phyloP scores from a whole-genome alignment of 2,888 invertebrate species.

The Cenopis cana region DNA sequence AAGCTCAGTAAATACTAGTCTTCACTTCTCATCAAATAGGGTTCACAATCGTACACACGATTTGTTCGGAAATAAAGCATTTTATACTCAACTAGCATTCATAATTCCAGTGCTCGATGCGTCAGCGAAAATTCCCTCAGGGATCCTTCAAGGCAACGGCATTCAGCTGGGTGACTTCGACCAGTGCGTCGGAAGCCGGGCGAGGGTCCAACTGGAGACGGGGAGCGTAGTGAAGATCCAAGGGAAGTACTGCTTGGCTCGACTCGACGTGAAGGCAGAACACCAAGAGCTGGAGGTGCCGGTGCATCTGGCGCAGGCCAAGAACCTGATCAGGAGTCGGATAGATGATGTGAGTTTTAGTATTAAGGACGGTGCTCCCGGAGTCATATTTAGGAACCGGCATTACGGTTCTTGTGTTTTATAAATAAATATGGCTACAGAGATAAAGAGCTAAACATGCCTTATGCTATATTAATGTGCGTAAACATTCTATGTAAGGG shows the following conservation, averaged over 20 bases:
- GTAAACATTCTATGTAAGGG: no score
- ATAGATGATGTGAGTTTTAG: constrained; percentile 85
- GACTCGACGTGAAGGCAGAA: constrained; percentile 86
- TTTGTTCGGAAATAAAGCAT: neutral
- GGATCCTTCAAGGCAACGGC: constrained; percentile 88
- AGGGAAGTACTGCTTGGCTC: constrained; percentile 89
- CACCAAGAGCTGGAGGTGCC: constrained; percentile 85
- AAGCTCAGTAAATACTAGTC: no score
- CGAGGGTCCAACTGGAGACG: constrained; percentile 85
- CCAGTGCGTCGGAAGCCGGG: constrained; percentile 86
- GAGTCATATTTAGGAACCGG: neutral
- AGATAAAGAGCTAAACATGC: neutral
- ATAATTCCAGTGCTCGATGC: constrained; percentile 88
- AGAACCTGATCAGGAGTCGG: constrained; percentile 86
- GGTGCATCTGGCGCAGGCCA: constrained; percentile 87
- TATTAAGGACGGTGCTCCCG: constrained; percentile 1
- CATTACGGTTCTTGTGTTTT: neutral
- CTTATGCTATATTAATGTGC: neutral
- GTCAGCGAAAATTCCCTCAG: constrained; percentile 89
- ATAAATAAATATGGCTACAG: neutral
- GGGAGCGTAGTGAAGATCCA: constrained; percentile 86
- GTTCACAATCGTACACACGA: neutral
- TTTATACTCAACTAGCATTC: constrained; percentile 54
- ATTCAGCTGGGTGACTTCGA: constrained; percentile 90
- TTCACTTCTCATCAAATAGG: neutral